Evolutionary conservation across 2,113 vertebrate species (phyloP).

Genomic region (Istiophorus platypterus): DNA sequence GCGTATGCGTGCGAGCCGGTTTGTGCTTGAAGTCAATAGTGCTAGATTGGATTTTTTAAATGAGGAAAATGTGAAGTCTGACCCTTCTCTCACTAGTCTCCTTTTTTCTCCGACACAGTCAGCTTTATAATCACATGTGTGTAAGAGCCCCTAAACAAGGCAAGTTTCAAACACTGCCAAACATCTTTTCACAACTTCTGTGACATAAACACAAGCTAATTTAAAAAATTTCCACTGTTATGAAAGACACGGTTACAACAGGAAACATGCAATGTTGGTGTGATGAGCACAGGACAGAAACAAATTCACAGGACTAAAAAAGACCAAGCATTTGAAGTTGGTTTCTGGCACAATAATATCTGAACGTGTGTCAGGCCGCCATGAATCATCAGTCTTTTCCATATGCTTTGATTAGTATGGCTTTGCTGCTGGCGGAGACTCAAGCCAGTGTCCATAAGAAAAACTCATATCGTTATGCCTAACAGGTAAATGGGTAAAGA

Average conservation of each 20-base stretch:
- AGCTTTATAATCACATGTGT: constrained; percentile 35
- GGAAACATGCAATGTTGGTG: neutral
- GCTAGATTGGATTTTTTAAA: constrained; percentile 32
- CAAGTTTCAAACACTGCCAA: constrained; percentile 43
- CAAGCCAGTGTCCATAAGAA: neutral
- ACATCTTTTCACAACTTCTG: constrained; percentile 34
- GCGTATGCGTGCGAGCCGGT: neutral
- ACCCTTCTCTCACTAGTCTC: constrained; percentile 8
- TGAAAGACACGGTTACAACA: neutral
- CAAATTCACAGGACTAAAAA: neutral
- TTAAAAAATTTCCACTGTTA: constrained; percentile 18
- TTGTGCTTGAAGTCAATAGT: constrained; percentile 21
- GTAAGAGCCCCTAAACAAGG: constrained; percentile 18
- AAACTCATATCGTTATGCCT: neutral
- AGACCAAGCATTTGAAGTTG: constrained; percentile 7
- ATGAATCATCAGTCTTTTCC: neutral
- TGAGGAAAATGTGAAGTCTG: constrained; percentile 25
- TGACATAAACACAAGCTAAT: constrained; percentile 21
- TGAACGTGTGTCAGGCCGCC: neutral
- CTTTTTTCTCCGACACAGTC: constrained; percentile 10
- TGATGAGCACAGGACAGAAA: neutral
- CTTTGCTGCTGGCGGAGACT: neutral
- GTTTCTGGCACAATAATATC: neutral
- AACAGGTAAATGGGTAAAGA: too few species aligned
- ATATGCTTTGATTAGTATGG: neutral